These are phyloP conservation scores for Acropternis orthonyx DNA, from an alignment of 2,797 vertebrate species.

Conservation along the genomic window DNA sequence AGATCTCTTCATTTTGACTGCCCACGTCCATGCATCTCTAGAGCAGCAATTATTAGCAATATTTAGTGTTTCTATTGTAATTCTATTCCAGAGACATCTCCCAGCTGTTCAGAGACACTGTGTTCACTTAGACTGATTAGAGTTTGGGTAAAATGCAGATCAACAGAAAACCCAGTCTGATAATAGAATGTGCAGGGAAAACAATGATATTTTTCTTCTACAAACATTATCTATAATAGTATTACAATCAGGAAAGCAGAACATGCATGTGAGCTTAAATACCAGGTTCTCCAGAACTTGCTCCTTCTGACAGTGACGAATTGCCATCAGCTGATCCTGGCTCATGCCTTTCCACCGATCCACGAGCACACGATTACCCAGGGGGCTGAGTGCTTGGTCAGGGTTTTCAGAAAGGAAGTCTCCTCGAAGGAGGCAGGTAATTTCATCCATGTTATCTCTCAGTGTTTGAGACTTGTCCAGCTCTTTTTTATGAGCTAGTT, in stretches of 20 bases:
- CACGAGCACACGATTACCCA: slow-evolving; percentile 68
- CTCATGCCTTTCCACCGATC: slow-evolving; percentile 80
- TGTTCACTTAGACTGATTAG: background rate
- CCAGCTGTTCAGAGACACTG: background rate
- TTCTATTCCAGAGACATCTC: background rate
- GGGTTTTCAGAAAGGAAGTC: slow-evolving; percentile 74
- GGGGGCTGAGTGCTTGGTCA: slow-evolving; percentile 61
- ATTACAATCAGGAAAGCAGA: background rate
- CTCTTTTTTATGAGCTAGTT: slow-evolving; percentile 69
- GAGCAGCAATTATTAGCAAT: background rate
- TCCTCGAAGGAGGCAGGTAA: slow-evolving; percentile 72
- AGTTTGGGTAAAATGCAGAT: background rate
- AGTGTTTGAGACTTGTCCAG: slow-evolving; percentile 63
- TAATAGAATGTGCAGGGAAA: background rate
- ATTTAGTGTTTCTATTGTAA: background rate
- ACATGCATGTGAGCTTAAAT: background rate
- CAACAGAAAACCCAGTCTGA: background rate
- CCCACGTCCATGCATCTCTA: background rate
- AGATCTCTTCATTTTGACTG: background rate
- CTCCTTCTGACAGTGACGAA: slow-evolving; percentile 75
- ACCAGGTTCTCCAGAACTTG: slow-evolving; percentile 88
- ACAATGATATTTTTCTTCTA: background rate
- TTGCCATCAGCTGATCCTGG: slow-evolving; percentile 72
- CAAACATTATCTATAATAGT: background rate
- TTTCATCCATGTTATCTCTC: slow-evolving; percentile 73